A percentile compares a stretch with the other conserved stretches of the same genome.
Evolutionary conservation across 2,113 vertebrate genomes (phyloP).

Genomic region (Thryonomys swinderianus): DNA sequence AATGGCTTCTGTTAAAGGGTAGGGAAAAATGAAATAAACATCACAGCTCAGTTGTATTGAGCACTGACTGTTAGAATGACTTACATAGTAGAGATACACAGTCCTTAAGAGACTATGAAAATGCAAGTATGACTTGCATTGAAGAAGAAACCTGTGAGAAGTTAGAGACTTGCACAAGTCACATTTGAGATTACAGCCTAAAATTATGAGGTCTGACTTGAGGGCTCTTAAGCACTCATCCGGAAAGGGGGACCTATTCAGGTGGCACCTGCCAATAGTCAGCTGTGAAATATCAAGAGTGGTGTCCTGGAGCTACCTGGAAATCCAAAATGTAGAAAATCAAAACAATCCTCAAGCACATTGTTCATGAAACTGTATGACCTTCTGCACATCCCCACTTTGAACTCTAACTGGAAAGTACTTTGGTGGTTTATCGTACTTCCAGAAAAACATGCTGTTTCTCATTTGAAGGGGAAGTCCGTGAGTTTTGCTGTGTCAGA

Average conservation of each 20-base stretch:
- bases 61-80: background rate
- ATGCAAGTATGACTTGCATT: background rate
- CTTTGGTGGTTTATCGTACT: background rate
- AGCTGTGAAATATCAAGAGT: background rate
- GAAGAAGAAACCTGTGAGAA: background rate
- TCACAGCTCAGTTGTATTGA: background rate
- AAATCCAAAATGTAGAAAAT: background rate
- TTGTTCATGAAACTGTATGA: background rate
- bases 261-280: background rate
- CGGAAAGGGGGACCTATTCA: background rate
- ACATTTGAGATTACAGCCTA: background rate
- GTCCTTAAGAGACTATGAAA: conserved; percentile 23
- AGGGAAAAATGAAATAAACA: background rate
- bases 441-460: background rate
- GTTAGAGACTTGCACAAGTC: background rate
- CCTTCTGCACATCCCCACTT: background rate
- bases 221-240: background rate
- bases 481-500: background rate
- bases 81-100: background rate
- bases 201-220: background rate
- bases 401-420: background rate
- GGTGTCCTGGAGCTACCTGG: background rate
- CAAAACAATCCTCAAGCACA: background rate
- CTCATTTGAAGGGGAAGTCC: background rate
- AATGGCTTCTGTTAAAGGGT: background rate